Evolutionary conservation across 2,888 invertebrate genomes (phyloP), one percentile per base, ranked within the genome.

Genomic region (Tachina grossa): DNA sequence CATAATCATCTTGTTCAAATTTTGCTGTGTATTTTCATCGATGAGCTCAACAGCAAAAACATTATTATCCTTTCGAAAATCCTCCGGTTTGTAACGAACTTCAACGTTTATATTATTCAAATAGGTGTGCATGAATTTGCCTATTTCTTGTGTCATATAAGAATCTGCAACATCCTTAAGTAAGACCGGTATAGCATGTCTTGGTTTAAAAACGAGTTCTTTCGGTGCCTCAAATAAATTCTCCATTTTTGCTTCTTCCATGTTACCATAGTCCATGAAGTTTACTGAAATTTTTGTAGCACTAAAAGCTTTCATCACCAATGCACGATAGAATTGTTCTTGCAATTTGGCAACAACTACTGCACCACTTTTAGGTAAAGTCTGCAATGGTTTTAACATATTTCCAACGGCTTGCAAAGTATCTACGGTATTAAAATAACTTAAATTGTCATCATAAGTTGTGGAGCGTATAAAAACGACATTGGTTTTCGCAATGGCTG

Each of bases 211-310:
- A 5, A 88, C 81, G 41, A 90, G 87, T 59, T 89, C 80, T 1
- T 65, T 68, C 3, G 89, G 90, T 5, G 91, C 90, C 65, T 89
- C 88, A 57, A 89, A 88, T 1, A 92, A 88, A 41, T 89, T 87
- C 2, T 88, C 88, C 14, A 90, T 78, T 6, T 88, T 78, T 53
- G 89, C 88, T 2, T 87, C 39, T 78, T 92, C 92, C 16, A 90
- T 83, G 83, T 90, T 92, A 1, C 92, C 92, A 77, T 89, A 92
- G 76, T 92, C 92, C 11, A 92, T 87, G 57, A 90, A 90, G 14
- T 91, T 88, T 13, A 92, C 80, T 55, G 88, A 88, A 13, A 92
- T 91, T 31, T 85, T 82, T 2, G 89, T 83, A 1, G 87, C 77
- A 74, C 90, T 85, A 1, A 89, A 88, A 0, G 87, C 82, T 82